Base-by-base conservation (phyloP, 1,140 invertebrate genomes). In the Helicoverpa armigera region DNA sequence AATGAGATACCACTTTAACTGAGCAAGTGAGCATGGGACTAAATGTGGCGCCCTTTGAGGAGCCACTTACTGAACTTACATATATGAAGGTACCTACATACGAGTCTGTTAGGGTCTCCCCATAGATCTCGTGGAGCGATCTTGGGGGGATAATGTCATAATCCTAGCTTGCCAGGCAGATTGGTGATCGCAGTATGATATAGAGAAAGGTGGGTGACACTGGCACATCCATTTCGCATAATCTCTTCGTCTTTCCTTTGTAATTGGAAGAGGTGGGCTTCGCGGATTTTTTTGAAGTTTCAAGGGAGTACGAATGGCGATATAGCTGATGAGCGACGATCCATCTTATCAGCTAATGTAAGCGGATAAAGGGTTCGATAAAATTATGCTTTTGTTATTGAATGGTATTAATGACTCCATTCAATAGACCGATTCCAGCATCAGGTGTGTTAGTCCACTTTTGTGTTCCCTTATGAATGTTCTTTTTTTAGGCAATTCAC, bases 101-200 rank as follows among this genome's bases (percentile, higher is more conserved):
- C 50, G 9, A 12, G 35, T 43, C 13, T 31, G 69, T n/a, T n/a
- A 48, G n/a, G 48, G 13, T 14, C 69, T 54, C 67, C 65, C 65
- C 65, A 29, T 31, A 53, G 69, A 43, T 53, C 69, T 54, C 50
- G 48, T 31, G 50, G 50, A 72, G 23, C 69, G 69, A 72, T 72
- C 48, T 51, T 53, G 69, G 43, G 23, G 48, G 69, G 50, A 53
- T 53, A 72, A 53, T 53, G 50, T 72, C 69, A 54, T 72, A 72
- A 72, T 72, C 69, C 69, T n/a, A 31, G 69, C 69, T 72, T 72
- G 69, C 50, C 69, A 72, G 69, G 69, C 69, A 72, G 69, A 72
- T 72, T 72, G 69, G 50, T 72, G 50, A 43, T 72, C 50, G 50
- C 50, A 23, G 50, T 72, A 72, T 72, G 69, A 54, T 72, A 51